Percentiles rank a stretch among this genome's conserved stretches.
Evolutionary conservation across 2,888 invertebrate species (phyloP).

Genomic region (Spisula solida): DNA sequence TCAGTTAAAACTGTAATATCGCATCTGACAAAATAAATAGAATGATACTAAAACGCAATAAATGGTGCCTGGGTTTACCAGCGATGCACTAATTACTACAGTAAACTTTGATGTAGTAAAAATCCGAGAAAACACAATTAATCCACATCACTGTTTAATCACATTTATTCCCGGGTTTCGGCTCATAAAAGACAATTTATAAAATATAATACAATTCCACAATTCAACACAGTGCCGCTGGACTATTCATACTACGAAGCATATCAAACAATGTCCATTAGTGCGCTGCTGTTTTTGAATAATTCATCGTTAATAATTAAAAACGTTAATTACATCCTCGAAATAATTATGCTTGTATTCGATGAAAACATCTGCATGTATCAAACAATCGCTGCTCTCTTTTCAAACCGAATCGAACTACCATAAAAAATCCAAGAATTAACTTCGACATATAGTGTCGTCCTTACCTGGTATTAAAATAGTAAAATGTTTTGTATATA

Average conservation of each 20-base stretch:
- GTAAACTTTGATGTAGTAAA: not conserved
- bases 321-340: not conserved
- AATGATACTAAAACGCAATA: not conserved
- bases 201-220: too few relatives aligned
- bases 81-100: not conserved
- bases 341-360: not conserved
- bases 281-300: not conserved
- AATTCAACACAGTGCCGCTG: too few relatives aligned
- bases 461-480: too few relatives aligned
- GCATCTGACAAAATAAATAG: not conserved
- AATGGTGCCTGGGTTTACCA: not conserved
- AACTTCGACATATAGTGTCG: too few relatives aligned
- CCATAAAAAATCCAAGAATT: not conserved
- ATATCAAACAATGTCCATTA: not conserved
- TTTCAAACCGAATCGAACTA: not conserved
- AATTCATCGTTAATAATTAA: not conserved
- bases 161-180: not conserved
- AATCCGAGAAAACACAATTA: not conserved
- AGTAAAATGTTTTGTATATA: too few relatives aligned
- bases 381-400: too few relatives aligned
- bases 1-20: not conserved
- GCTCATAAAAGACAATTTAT: too few relatives aligned
- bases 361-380: not conserved
- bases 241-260: not conserved
- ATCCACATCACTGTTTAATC: not conserved